Evolutionary conservation across 2,797 vertebrate genomes (phyloP).

Genomic region (Ispidina lecontei): DNA sequence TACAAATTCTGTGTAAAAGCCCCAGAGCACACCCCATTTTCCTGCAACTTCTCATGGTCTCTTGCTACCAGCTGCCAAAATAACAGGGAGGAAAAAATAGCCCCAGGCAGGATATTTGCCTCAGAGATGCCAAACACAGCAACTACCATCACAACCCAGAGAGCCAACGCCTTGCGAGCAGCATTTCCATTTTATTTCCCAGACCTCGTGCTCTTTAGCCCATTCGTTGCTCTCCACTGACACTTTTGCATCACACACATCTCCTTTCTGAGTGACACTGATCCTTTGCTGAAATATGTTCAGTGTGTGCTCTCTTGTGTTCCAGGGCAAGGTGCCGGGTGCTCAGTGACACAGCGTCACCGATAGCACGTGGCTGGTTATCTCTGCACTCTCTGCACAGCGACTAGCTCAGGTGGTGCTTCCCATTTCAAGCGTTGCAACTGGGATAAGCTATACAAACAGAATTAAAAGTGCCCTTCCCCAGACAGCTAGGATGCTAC

Average conservation of each 20-base stretch:
- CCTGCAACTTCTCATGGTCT: background rate
- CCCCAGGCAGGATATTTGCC: background rate
- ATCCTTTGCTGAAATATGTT: background rate
- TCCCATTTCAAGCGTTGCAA: background rate
- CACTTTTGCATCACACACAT: background rate
- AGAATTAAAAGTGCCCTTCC: constrained; percentile 18
- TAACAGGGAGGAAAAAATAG: background rate
- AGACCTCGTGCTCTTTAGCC: background rate
- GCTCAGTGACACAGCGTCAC: background rate
- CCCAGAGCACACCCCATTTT: background rate
- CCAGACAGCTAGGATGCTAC: constrained; percentile 30
- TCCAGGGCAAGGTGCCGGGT: background rate
- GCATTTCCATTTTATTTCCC: constrained; percentile 43
- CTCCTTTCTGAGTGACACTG: background rate
- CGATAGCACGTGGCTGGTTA: rapidly evolving
- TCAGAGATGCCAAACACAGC: rapidly evolving
- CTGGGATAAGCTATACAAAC: constrained; percentile 29
- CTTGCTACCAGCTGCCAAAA: background rate
- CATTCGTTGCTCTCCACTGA: background rate
- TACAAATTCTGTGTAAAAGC: background rate
- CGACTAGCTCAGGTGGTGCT: background rate
- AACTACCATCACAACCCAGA: background rate
- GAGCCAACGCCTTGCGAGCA: background rate
- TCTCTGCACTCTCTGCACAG: background rate
- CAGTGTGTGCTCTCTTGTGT: background rate